Evolutionary conservation across 2,797 vertebrate genomes (phyloP).

Genomic region (Leucoraja ocellata): DNA sequence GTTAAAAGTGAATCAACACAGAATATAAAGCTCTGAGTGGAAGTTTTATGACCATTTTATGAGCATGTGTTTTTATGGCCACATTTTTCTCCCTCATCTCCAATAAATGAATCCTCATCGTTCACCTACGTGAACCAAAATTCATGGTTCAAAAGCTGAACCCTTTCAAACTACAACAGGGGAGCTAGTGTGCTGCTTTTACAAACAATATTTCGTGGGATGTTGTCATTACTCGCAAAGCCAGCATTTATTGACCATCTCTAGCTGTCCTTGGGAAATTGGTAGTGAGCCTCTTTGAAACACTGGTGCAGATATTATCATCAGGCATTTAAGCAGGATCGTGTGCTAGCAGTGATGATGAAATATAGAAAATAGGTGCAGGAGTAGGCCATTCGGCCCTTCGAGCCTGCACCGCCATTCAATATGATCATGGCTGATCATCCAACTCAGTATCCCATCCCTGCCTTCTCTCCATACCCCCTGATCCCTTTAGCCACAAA

Average conservation of each 20-base stretch:
- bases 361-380: background rate
- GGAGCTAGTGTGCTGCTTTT: background rate
- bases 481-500: too few species aligned
- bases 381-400: too few species aligned
- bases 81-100: background rate
- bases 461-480: too few species aligned
- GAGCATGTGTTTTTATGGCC: background rate
- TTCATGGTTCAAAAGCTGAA: background rate
- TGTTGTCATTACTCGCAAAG: background rate
- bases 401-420: too few species aligned
- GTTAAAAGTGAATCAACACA: background rate
- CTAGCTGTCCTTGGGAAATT: background rate
- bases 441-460: too few species aligned
- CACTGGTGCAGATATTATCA: background rate
- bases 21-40: background rate
- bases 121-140: background rate
- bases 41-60: background rate
- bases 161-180: background rate
- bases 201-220: background rate
- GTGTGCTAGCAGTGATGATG: background rate
- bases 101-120: background rate
- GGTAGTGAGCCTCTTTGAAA: background rate
- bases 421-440: too few species aligned
- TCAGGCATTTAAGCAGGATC: background rate
- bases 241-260: background rate